Evolutionary conservation across 2,797 vertebrate species (phyloP).

Genomic region (Dermochelys coriacea): DNA sequence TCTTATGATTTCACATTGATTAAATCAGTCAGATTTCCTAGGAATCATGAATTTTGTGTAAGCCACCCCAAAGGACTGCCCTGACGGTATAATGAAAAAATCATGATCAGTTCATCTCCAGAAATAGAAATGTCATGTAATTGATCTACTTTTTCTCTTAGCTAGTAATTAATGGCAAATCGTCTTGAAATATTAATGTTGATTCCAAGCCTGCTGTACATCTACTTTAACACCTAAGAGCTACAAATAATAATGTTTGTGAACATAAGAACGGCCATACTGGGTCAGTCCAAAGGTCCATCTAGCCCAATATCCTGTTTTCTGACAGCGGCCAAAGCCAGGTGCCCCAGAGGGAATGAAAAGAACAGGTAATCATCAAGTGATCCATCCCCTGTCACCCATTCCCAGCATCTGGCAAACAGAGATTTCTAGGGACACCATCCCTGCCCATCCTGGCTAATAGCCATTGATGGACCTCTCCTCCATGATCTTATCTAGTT

Average conservation of each 20-base stretch:
- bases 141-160: too few relatives aligned
- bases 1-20: neutral
- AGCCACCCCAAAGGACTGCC: neutral
- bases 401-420: too few relatives aligned
- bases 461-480: too few relatives aligned
- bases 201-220: neutral
- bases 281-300: too few relatives aligned
- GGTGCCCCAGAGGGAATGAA: too few relatives aligned
- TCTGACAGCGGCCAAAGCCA: too few relatives aligned
- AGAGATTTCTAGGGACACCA: too few relatives aligned
- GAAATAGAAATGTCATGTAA: conserved; percentile 23
- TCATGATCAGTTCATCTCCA: neutral
- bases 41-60: neutral
- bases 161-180: neutral
- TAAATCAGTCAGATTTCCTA: neutral
- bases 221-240: neutral
- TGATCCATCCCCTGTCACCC: too few relatives aligned
- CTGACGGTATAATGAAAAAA: neutral
- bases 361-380: too few relatives aligned
- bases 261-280: neutral
- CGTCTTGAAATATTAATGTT: neutral
- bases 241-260: neutral
- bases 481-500: too few relatives aligned
- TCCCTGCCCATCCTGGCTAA: too few relatives aligned
- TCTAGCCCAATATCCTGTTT: too few relatives aligned